Evolutionary conservation across 2,113 vertebrate genomes (phyloP).

Genomic region (Cyanoderma ruficeps): DNA sequence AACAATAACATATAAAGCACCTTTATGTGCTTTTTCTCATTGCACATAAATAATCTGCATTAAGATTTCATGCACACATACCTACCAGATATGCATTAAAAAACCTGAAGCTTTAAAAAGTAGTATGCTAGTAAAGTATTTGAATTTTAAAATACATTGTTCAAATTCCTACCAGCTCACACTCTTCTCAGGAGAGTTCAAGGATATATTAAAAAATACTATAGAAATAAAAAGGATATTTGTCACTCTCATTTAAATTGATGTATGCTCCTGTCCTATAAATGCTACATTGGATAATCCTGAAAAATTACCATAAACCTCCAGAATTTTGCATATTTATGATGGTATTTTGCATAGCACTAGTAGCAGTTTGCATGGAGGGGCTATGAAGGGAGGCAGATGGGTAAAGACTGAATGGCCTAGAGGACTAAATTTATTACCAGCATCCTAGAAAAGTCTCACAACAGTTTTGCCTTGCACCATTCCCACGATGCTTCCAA

Average conservation of each 20-base stretch:
- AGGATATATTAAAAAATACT: constrained; percentile 74
- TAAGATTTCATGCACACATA: background rate
- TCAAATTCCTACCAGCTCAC: constrained; percentile 59
- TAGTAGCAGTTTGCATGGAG: constrained; percentile 69
- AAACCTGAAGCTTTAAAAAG: constrained; percentile 21
- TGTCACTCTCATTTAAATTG: constrained; percentile 86
- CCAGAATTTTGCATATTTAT: constrained; percentile 94
- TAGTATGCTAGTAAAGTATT: constrained; percentile 15
- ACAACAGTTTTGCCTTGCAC: constrained; percentile 18
- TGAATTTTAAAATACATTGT: constrained; percentile 60
- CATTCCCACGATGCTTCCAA: constrained; percentile 8
- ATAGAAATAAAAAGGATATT: constrained; percentile 82
- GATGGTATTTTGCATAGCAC: constrained; percentile 84
- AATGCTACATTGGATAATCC: constrained; percentile 90
- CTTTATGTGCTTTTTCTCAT: background rate
- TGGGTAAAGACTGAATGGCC: constrained; percentile 64
- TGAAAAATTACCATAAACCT: constrained; percentile 88
- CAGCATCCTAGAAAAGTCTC: constrained; percentile 75
- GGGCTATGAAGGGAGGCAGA: background rate
- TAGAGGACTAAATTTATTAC: constrained; percentile 80
- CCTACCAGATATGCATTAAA: background rate
- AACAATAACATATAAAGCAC: background rate
- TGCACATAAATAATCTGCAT: background rate
- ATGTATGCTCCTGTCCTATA: constrained; percentile 86
- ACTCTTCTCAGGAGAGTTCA: constrained; percentile 59